Evolutionary conservation across 2,888 invertebrate species (phyloP), one percentile per base, ranked within the genome.

Genomic region (Calliphora vomitoria): DNA sequence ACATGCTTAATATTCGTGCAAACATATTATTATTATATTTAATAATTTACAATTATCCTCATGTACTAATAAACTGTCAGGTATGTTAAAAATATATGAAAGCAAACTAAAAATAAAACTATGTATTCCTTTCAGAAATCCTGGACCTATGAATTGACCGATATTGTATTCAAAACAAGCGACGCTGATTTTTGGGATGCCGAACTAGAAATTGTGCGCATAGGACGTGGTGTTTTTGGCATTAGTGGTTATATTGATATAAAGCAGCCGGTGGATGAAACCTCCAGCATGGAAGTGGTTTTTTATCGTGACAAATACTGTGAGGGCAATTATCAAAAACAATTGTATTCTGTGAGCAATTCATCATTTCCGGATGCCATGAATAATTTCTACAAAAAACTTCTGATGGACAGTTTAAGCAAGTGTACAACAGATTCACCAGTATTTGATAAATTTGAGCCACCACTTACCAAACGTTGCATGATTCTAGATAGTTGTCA

Each of bases 361-460:
- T 13, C 18, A 6, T 47, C 44, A 4, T 13, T 79, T 8, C 8
- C 68, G 3, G 8, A 3, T 3, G 35, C 44, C 20, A 68, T 79
- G 58, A 79, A 79, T 79, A 68, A 44, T 44, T 58, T n/a, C 31
- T 79, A 68, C 13, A 68, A 58, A 18, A 4, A 10, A 8, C 8
- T 18, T 3, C 0, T 79, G 3, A 79, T 79, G 68, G 44, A 79
- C 0, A 58, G 31, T n/a, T 8, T 79, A 10, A 41, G 4, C 4
- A 41, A 68, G 3, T 79, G 78, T 10, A n/a, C 68, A 8, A n/a
- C 13, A 8, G 11, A 55, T 35, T 3, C 41, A n/a, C 44, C 44
- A 1, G 6, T 35, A 6, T 44, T 47, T 58, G 35, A 68, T 2
- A 31, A 15, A 31, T 79, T 79, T 18, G 25, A 58, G 31, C 31